Evolutionary conservation across 2,888 invertebrate species (phyloP).

Genomic region (Lacanobia oleracea): DNA sequence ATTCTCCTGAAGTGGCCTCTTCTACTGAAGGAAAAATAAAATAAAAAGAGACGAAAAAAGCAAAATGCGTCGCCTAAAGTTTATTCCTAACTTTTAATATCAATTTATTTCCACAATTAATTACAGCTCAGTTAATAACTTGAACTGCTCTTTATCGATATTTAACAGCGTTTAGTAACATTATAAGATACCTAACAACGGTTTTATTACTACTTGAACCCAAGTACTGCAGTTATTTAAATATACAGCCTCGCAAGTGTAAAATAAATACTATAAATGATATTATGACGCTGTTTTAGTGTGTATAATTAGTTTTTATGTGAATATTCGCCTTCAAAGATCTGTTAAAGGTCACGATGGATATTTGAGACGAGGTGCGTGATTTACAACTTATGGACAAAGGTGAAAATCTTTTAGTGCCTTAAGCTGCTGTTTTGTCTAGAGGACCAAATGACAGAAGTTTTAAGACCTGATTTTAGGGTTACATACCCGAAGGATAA

Average conservation of each 20-base stretch:
- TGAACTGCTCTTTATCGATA: conserved; percentile 41
- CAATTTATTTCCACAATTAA: conserved; percentile 31
- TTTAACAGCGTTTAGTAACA: conserved; percentile 50
- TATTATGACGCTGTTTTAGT: conserved; percentile 37
- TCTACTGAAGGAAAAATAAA: no score
- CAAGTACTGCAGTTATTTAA: conserved; percentile 48
- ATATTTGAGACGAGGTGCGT: conserved; percentile 10
- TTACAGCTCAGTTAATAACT: conserved; percentile 20
- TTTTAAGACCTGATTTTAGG: not conserved
- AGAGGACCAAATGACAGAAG: not conserved
- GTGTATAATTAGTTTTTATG: conserved; percentile 57
- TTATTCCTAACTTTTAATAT: not conserved
- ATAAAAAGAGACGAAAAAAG: no score
- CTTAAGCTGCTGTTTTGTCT: not conserved
- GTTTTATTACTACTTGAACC: conserved; percentile 55
- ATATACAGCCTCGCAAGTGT: conserved; percentile 51
- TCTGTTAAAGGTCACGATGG: not conserved
- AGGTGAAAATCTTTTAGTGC: not conserved
- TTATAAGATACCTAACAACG: conserved; percentile 24
- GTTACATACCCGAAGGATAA: no score
- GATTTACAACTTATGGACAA: conserved; percentile 2
- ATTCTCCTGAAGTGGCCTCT: no score
- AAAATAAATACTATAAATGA: conserved; percentile 55
- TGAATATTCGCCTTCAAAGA: conserved; percentile 3
- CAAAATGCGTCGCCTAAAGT: no score